phyloP scores from a whole-genome alignment of 2,797 vertebrate species.

The Anguilla marmorata region DNA sequence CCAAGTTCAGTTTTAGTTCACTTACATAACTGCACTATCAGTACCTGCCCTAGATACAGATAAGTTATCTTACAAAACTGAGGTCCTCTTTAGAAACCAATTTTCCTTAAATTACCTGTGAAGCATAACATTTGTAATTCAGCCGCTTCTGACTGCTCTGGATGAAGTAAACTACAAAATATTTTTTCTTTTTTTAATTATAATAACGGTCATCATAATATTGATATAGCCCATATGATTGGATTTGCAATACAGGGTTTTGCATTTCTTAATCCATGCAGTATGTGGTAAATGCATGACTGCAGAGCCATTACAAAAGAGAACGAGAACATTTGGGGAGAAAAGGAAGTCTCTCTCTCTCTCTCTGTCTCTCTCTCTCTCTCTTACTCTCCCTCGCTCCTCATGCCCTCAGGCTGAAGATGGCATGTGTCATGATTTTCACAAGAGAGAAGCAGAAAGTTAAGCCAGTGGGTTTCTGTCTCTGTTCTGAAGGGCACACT shows the following conservation, averaged over 20 bases:
- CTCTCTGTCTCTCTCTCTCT: conserved; percentile 1
- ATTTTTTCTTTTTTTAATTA: background rate
- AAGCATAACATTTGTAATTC: too few relatives aligned
- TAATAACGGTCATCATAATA: background rate
- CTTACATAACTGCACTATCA: too few relatives aligned
- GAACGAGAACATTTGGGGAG: background rate
- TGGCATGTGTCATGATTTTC: conserved; percentile 31
- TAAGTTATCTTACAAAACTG: too few relatives aligned
- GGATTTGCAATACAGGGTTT: background rate
- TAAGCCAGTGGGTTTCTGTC: conserved; percentile 34
- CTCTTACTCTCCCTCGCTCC: conserved; percentile 36
- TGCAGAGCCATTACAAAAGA: background rate
- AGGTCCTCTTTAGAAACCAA: too few relatives aligned
- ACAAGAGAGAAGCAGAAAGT: conserved; percentile 17
- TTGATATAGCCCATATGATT: background rate
- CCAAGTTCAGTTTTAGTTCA: too few relatives aligned
- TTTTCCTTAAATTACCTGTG: too few relatives aligned
- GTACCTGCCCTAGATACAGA: too few relatives aligned
- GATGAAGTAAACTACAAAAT: background rate
- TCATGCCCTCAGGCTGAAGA: conserved; percentile 37
- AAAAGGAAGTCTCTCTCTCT: background rate
- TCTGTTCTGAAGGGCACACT: conserved; percentile 40
- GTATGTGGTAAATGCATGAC: background rate
- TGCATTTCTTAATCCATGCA: background rate
- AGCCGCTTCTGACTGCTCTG: background rate